Conservation (phyloP, 2,888 invertebrate genomes). For the Tuberolachnus salignus region DNA sequence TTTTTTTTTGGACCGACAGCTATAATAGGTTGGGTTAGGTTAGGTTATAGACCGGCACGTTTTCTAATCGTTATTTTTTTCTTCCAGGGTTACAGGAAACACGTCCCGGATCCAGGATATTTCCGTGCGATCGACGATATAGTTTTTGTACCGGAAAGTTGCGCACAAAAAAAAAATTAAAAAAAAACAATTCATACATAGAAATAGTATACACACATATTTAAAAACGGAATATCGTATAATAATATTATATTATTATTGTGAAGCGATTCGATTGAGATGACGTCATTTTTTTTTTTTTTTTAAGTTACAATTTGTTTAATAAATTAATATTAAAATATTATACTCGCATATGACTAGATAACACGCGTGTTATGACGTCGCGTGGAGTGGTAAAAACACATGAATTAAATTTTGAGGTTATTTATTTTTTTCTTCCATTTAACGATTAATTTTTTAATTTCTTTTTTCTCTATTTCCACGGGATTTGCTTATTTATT, state of each 20-base stretch:
- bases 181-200: background rate
- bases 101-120: no score
- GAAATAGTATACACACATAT: background rate
- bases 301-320: background rate
- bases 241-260: background rate
- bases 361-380: constrained; percentile 26
- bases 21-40: background rate
- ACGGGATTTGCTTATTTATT: background rate
- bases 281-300: constrained; percentile 19
- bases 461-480: constrained; percentile 1
- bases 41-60: no score
- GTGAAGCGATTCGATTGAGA: constrained; percentile 3
- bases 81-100: no score
- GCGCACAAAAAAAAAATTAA: background rate
- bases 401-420: constrained; percentile 7
- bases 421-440: background rate
- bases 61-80: no score
- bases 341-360: constrained; percentile 45
- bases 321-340: background rate
- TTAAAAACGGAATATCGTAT: background rate
- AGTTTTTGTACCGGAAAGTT: background rate
- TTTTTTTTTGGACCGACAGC: no score
- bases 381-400: background rate
- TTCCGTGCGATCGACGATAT: no score
- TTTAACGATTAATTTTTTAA: background rate